Evolutionary conservation across 2,113 vertebrate species (phyloP).

Genomic region (Grantiella picta): DNA sequence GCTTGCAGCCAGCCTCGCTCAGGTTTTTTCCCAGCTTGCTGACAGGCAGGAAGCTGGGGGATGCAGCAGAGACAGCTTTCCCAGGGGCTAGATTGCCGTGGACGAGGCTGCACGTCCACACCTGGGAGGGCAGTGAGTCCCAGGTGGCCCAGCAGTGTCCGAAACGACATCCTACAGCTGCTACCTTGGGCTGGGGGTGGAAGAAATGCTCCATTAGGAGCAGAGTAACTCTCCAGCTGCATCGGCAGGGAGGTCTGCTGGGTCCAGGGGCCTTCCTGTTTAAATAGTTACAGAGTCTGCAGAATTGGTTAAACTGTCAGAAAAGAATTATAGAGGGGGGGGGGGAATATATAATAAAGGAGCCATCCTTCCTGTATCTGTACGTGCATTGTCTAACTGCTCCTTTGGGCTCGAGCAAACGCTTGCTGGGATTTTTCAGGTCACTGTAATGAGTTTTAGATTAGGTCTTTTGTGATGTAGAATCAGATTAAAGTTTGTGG

Average conservation of each 20-base stretch:
- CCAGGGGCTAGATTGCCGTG: neutral
- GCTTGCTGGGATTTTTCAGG: neutral
- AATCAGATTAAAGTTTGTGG: neutral
- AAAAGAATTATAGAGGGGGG: neutral
- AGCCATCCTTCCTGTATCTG: slow-evolving; percentile 5
- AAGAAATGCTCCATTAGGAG: neutral
- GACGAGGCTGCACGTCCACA: neutral
- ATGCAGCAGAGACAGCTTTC: neutral
- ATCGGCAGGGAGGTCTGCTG: slow-evolving; percentile 14
- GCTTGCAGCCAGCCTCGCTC: neutral
- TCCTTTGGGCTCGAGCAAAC: neutral
- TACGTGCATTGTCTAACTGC: neutral
- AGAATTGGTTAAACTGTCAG: slow-evolving; percentile 36
- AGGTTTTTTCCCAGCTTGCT: neutral
- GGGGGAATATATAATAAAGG: neutral
- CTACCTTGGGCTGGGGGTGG: neutral
- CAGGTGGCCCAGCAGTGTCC: slow-evolving; percentile 3
- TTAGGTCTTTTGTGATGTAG: neutral
- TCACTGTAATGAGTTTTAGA: neutral
- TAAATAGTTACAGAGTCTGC: slow-evolving; percentile 19
- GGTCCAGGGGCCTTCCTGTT: slow-evolving; percentile 45
- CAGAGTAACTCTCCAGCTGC: slow-evolving; percentile 11
- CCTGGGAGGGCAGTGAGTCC: slow-evolving; percentile 25
- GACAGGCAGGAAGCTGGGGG: slow-evolving; percentile 49
- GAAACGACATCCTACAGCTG: neutral